These are phyloP conservation scores for Parasteatoda tepidariorum DNA, from an alignment of 1,140 invertebrate species.

Conservation along the genomic window DNA sequence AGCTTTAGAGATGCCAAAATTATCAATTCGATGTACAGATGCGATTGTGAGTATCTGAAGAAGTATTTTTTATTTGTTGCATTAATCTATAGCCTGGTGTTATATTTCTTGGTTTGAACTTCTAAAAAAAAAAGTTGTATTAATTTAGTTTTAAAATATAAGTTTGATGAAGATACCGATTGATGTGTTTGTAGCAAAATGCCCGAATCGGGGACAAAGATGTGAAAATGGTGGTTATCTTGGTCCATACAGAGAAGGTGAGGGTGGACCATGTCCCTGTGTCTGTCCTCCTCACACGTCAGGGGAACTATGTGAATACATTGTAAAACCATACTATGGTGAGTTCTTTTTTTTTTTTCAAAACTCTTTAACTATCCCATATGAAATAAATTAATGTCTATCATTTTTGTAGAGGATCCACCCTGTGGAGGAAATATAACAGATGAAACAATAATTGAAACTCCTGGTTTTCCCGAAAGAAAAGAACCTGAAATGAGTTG, in stretches of 20 bases:
- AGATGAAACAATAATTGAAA: slow-evolving; percentile 46
- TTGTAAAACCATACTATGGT: slow-evolving; percentile 41
- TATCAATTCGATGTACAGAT: slow-evolving; percentile 62
- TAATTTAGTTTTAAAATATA: too few species aligned
- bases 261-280: slow-evolving; percentile 58
- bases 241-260: slow-evolving; percentile 48
- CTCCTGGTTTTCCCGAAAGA: slow-evolving; percentile 60
- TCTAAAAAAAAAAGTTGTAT: too few species aligned
- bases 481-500: slow-evolving; percentile 55
- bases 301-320: slow-evolving; percentile 58
- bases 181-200: slow-evolving; percentile 58
- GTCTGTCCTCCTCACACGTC: slow-evolving; percentile 62
- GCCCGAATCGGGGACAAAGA: slow-evolving; percentile 46
- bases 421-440: slow-evolving; percentile 63
- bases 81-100: too few species aligned
- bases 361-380: background rate
- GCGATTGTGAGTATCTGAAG: slow-evolving; percentile 55
- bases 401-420: slow-evolving; percentile 23
- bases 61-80: background rate
- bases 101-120: too few species aligned
- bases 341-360: background rate
- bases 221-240: slow-evolving; percentile 63
- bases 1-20: slow-evolving; percentile 63
- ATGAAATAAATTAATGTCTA: too few species aligned
- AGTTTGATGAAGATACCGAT: too few species aligned